A percentile compares a stretch with the other conserved stretches of the same genome.
phyloP scores from a whole-genome alignment of 1,140 invertebrate species.

The Drosophila azteca region DNA sequence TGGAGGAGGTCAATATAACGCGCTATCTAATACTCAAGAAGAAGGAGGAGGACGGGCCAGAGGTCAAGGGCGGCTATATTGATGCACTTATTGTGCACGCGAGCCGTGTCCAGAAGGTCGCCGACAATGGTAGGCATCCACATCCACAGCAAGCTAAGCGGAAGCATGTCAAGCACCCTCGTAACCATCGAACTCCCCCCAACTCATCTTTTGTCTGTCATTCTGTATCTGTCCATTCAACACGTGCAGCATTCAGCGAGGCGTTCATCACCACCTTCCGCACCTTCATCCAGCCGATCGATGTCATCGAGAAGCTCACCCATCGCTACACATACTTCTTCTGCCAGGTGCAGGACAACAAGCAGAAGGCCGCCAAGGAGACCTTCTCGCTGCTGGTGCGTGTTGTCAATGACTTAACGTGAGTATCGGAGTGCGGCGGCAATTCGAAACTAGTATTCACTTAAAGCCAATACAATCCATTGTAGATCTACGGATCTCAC shows the following conservation, averaged over 20 bases:
- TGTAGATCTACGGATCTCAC: constrained; percentile 92
- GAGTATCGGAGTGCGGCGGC: constrained; percentile 84
- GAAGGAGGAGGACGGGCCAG: constrained; percentile 92
- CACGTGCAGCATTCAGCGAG: constrained; percentile 91
- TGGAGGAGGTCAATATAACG: constrained; percentile 92
- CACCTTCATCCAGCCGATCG: constrained; percentile 95
- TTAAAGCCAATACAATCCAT: constrained; percentile 19
- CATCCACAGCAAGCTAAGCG: constrained; percentile 15
- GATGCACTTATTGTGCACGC: constrained; percentile 97
- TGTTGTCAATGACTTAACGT: constrained; percentile 97
- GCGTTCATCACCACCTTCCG: constrained; percentile 98
- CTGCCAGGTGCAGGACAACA: constrained; percentile 88
- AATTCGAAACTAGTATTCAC: neutral
- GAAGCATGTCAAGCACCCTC: constrained; percentile 6
- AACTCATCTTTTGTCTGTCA: constrained; percentile 44
- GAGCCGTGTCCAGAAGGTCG: constrained; percentile 88
- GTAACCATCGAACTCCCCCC: constrained; percentile 14
- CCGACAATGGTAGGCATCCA: constrained; percentile 79
- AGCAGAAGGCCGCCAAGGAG: constrained; percentile 92
- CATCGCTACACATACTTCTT: constrained; percentile 90
- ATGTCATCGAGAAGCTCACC: constrained; percentile 94
- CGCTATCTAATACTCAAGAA: constrained; percentile 91
- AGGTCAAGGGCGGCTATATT: constrained; percentile 94
- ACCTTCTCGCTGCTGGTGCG: constrained; percentile 95
- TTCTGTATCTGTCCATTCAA: constrained; percentile 47